phyloP scores from a whole-genome alignment of 1,140 invertebrate species.

The Phortica variegata region DNA sequence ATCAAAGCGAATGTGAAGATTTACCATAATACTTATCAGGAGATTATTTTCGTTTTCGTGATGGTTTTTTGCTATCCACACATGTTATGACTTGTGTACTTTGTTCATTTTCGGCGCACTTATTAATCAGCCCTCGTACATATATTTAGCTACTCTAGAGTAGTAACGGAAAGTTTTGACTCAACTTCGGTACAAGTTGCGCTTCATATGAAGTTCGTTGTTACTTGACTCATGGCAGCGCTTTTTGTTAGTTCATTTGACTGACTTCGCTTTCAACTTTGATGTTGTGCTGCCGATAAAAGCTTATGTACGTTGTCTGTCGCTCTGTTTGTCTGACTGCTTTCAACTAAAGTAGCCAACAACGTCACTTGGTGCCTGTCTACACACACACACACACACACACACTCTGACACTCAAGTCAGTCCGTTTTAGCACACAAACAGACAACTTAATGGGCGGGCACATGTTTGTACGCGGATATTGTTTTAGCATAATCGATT shows the following conservation, averaged over 20 bases:
- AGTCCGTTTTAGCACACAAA: background rate
- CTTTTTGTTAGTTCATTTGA: conserved; percentile 10
- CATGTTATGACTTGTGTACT: no score
- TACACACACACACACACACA: background rate
- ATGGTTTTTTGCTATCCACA: no score
- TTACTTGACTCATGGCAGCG: background rate
- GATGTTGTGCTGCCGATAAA: conserved; percentile 39
- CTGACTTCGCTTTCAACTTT: conserved; percentile 22
- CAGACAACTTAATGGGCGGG: conserved; percentile 22
- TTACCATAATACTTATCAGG: no score
- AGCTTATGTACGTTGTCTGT: conserved; percentile 23
- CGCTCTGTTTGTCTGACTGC: conserved; percentile 12
- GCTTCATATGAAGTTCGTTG: conserved; percentile 45
- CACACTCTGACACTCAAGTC: background rate
- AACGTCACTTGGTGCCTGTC: no score
- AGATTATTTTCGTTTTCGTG: no score
- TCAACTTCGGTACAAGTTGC: conserved; percentile 52
- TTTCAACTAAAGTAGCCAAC: no score
- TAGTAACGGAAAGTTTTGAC: no score
- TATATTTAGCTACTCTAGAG: no score
- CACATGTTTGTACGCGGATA: conserved; percentile 43
- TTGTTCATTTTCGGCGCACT: no score
- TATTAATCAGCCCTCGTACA: no score
- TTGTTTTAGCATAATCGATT: conserved; percentile 56
- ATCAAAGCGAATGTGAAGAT: no score